These are phyloP conservation scores for Amphibalanus amphitrite DNA, from an alignment of 1,140 invertebrate species.

Conservation along the genomic window DNA sequence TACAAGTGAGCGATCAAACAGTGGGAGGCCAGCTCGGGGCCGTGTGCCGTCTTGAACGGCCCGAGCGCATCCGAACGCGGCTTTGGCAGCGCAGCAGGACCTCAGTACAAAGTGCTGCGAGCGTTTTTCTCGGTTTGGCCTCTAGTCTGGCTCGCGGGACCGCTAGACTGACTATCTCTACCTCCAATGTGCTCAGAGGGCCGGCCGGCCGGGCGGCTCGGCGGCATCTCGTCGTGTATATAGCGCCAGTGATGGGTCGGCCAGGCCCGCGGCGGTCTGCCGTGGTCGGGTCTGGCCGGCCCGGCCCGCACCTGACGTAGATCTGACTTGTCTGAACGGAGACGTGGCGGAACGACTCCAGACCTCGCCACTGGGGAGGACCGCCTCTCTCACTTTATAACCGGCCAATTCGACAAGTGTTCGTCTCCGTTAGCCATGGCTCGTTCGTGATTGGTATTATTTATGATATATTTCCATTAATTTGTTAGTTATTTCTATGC, in stretches of 20 bases:
- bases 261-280: too few species aligned
- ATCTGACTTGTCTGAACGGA: too few species aligned
- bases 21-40: too few species aligned
- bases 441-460: not conserved
- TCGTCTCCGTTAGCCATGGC: not conserved
- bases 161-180: not conserved
- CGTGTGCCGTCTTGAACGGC: too few species aligned
- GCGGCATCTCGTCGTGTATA: too few species aligned
- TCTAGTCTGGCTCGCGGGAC: not conserved
- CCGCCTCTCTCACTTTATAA: not conserved
- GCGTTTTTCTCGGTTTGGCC: not conserved
- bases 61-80: too few species aligned
- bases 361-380: too few species aligned
- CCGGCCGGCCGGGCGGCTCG: too few species aligned
- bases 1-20: not conserved
- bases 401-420: not conserved
- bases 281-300: too few species aligned
- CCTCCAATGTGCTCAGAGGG: not conserved
- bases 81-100: not conserved
- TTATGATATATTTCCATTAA: slow-evolving; percentile 2
- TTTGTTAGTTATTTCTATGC: not conserved
- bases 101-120: not conserved
- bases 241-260: not conserved
- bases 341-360: too few species aligned
- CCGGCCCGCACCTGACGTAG: too few species aligned